Conservation (phyloP, 2,797 vertebrate genomes). For the Chromis chromis region DNA sequence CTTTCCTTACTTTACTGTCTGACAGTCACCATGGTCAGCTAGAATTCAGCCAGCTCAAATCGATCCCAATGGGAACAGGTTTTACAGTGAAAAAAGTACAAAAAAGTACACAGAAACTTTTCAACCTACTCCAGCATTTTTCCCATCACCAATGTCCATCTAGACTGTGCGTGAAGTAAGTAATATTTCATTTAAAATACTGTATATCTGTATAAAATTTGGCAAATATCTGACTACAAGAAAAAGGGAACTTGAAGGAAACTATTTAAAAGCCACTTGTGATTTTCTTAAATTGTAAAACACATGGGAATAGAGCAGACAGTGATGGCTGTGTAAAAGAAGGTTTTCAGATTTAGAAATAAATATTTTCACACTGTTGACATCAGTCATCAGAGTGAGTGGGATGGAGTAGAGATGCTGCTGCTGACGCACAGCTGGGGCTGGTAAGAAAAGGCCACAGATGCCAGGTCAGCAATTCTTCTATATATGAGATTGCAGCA, state of each 20-base stretch:
- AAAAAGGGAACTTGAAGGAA: not conserved
- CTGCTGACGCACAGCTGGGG: conserved; percentile 67
- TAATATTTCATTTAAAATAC: not conserved
- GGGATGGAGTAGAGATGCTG: conserved; percentile 54
- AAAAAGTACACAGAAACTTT: not conserved
- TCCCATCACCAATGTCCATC: not conserved
- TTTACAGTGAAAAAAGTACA: not conserved
- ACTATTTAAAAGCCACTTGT: not conserved
- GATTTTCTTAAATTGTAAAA: not conserved
- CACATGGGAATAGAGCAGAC: conserved; percentile 3
- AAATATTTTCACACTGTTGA: conserved; percentile 57
- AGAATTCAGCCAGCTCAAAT: not conserved
- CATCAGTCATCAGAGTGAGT: conserved; percentile 64
- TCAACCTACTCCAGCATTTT: not conserved
- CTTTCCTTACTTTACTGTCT: not conserved
- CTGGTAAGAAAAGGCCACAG: conserved; percentile 46
- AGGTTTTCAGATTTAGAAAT: conserved; percentile 49
- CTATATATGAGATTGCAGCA: conserved; percentile 55
- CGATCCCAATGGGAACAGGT: not conserved
- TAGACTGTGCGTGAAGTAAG: not conserved
- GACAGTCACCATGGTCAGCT: not conserved
- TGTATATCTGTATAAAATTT: not conserved
- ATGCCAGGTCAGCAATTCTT: conserved; percentile 64
- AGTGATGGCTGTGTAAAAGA: conserved; percentile 21
- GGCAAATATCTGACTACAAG: not conserved